These are phyloP conservation scores for Neria commutata DNA, from an alignment of 2,888 invertebrate genomes.

Conservation along the genomic window DNA sequence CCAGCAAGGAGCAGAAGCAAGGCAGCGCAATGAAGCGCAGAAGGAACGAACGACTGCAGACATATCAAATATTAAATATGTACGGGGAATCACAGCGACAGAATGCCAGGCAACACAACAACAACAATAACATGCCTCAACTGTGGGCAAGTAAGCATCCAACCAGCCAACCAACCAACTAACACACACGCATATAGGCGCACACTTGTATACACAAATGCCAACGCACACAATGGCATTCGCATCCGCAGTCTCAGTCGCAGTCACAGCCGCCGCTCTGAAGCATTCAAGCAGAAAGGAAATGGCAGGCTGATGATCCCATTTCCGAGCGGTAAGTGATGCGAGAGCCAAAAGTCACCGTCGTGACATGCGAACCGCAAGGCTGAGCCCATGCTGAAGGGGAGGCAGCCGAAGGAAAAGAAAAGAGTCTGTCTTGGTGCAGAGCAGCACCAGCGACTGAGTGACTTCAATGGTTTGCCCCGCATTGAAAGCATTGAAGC, in stretches of 20 bases:
- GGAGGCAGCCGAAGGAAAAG: not conserved
- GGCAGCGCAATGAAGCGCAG: constrained; percentile 3
- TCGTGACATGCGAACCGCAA: constrained; percentile 33
- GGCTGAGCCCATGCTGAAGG: not conserved
- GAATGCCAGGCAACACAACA: not conserved
- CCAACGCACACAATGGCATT: constrained; percentile 32
- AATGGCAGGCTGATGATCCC: constrained; percentile 59
- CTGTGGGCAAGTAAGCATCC: too few relatives aligned
- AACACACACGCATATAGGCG: constrained; percentile 7
- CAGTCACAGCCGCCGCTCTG: too few relatives aligned
- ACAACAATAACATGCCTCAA: too few relatives aligned
- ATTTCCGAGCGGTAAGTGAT: constrained; percentile 59
- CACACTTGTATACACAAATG: constrained; percentile 36
- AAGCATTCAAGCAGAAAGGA: constrained; percentile 51
- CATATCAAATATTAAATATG: constrained; percentile 59
- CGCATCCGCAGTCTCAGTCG: constrained; percentile 30
- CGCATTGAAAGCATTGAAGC: too few relatives aligned
- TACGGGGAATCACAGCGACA: constrained; percentile 30
- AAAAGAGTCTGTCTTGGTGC: too few relatives aligned
- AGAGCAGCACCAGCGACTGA: constrained; percentile 12
- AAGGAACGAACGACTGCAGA: constrained; percentile 56
- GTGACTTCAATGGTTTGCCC: not conserved
- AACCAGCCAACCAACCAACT: too few relatives aligned
- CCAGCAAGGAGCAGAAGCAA: constrained; percentile 13
- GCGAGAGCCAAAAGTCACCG: constrained; percentile 47